A percentile compares a stretch with the other conserved stretches of the same genome.
phyloP scores from a whole-genome alignment of 2,797 vertebrate genomes.

The Brotula barbata region DNA sequence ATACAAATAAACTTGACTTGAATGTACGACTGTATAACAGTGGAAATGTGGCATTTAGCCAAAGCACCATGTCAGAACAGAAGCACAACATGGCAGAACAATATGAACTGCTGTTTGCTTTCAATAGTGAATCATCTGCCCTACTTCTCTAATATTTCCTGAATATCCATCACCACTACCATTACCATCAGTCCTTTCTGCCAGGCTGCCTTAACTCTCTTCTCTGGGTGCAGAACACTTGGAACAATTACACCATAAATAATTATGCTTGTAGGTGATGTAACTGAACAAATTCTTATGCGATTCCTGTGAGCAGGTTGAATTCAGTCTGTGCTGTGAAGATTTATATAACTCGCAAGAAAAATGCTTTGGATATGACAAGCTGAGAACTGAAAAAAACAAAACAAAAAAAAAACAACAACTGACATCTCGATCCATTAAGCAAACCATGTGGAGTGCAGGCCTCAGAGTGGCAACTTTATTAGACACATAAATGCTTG shows the following conservation, averaged over 20 bases:
- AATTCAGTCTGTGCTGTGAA: slow-evolving; percentile 7
- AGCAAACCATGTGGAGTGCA: slow-evolving; percentile 5
- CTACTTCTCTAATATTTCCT: slow-evolving; percentile 69
- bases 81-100: slow-evolving; percentile 32
- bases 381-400: no score
- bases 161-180: slow-evolving; percentile 25
- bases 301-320: slow-evolving; percentile 27
- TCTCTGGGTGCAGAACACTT: slow-evolving; percentile 41
- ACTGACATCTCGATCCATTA: slow-evolving; percentile 32
- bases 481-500: slow-evolving; percentile 50
- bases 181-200: background rate
- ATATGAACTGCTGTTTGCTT: slow-evolving; percentile 70
- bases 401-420: no score
- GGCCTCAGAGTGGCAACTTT: slow-evolving; percentile 30
- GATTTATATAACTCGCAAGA: background rate
- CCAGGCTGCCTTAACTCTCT: slow-evolving; percentile 54
- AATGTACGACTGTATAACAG: no score
- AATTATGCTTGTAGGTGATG: no score
- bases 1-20: no score
- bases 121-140: slow-evolving; percentile 74
- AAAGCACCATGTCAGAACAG: slow-evolving; percentile 32
- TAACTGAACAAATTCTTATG: slow-evolving; percentile 33
- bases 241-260: no score
- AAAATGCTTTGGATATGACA: slow-evolving; percentile 21
- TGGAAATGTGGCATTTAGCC: slow-evolving; percentile 47